These are phyloP conservation scores for Petroica traversi DNA, from an alignment of 2,113 vertebrate species.

Conservation along the genomic window DNA sequence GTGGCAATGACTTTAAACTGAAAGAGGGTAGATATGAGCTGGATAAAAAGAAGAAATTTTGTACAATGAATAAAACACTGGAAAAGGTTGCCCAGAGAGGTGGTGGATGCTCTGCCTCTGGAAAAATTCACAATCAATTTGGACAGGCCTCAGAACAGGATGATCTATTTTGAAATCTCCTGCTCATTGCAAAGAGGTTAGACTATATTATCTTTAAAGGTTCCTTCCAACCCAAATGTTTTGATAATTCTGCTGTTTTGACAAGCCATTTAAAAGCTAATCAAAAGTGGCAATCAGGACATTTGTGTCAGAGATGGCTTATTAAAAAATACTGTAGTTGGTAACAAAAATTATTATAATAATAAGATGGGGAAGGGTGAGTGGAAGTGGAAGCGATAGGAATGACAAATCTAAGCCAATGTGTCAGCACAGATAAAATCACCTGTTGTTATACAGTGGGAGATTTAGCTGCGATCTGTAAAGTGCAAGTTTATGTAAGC, in stretches of 20 bases:
- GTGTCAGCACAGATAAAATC: neutral
- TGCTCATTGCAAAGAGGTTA: neutral
- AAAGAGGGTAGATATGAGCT: neutral
- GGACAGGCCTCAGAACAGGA: neutral
- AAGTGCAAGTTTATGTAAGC: neutral
- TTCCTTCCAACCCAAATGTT: neutral
- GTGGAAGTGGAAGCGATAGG: neutral
- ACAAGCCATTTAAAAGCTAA: neutral
- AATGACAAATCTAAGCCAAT: neutral
- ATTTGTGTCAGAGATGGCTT: neutral
- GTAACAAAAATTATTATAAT: neutral
- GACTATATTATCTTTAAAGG: neutral
- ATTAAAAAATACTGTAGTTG: neutral
- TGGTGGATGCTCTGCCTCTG: neutral
- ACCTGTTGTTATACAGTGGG: neutral
- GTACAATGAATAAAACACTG: neutral
- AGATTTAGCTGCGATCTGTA: neutral
- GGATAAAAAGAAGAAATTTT: neutral
- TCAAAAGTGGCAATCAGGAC: neutral
- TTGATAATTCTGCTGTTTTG: neutral
- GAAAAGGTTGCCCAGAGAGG: neutral
- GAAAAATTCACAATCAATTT: fast-evolving
- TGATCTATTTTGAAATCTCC: neutral
- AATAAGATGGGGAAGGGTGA: neutral
- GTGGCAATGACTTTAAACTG: neutral